Base-by-base conservation (phyloP, 1,140 invertebrate genomes). In the Drosophila bocqueti region DNA sequence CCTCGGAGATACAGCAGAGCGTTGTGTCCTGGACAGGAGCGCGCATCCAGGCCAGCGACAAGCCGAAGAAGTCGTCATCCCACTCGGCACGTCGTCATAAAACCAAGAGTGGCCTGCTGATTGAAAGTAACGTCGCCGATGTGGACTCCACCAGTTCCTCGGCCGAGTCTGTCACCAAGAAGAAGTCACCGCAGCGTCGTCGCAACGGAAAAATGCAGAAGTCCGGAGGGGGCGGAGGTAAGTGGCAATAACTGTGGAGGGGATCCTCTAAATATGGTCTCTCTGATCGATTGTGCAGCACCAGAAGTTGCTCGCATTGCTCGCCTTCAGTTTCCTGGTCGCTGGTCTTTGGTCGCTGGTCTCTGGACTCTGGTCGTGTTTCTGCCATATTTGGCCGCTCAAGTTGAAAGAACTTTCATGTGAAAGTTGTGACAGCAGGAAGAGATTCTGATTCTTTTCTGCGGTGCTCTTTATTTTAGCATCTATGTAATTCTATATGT, bases 321-420 rank as follows among this genome's bases (percentile, higher is more conserved):
- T 83, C 62, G 66, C 65, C 57, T 60, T 69, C 43, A 72, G 83
- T 69, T 86, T 84, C 79, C 78, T 86, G 79, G 67, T 83, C 52
- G 60, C 60, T 58, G 67, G 38, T 67, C 76, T 65, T 10, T 5
- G 24, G 8, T 50, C 47, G 16, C 63, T 69, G 79, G 63, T 83
- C 43, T 47, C 63, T 69, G 79, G 63, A 79, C 43, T 47, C 61
- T 75, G 68, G 38, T 74, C 81, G 77, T 89, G 83, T 85, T 74
- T 81, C 59, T 66, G 49, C 85, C 85, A 91, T 90, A 90, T 90
- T 90, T 90, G 85, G 85, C 54, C 76, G 86, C 79, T 85, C 86
- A 86, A 90, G 85, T 90, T 90, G 85, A 90, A 91, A 90, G 85
- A 90, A 90, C 85, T 90, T 90, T 85, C 82, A 90, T 91, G 85